Percentiles rank a stretch among this genome's conserved stretches.
These are phyloP conservation scores for Petaurus breviceps DNA, from an alignment of 2,113 vertebrate species.

Conservation along the genomic window DNA sequence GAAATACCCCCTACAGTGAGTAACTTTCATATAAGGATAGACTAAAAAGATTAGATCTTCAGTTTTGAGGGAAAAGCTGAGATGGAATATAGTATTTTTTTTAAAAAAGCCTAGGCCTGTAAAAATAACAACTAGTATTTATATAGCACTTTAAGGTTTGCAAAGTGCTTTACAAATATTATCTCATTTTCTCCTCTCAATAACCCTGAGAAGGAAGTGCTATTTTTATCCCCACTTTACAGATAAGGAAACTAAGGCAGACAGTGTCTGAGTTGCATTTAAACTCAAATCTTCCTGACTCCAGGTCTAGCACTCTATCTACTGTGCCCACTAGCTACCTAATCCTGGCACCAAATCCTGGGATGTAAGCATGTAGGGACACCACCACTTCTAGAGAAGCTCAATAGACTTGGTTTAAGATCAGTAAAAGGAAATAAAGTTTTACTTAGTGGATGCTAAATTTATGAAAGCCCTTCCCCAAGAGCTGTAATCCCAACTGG, in stretches of 20 bases:
- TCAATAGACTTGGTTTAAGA: not conserved
- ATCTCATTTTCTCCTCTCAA: not conserved
- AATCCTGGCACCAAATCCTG: not conserved
- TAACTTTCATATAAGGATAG: not conserved
- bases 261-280: not conserved
- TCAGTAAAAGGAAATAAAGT: not conserved
- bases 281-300: not conserved
- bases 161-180: not conserved
- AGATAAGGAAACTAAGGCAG: not conserved
- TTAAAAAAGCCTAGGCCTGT: not conserved
- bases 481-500: not conserved
- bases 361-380: not conserved
- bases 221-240: not conserved
- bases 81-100: not conserved
- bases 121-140: not conserved
- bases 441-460: not conserved
- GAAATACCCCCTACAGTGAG: not conserved
- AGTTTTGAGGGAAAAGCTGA: slow-evolving; percentile 10
- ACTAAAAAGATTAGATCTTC: not conserved
- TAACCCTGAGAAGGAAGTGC: not conserved
- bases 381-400: not conserved
- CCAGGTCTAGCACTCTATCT: not conserved
- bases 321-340: not conserved
- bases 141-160: not conserved
- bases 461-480: slow-evolving; percentile 17